A percentile compares a stretch with the other conserved stretches of the same genome.
Conservation (phyloP, 2,113 vertebrate genomes). For the Eira barbara region DNA sequence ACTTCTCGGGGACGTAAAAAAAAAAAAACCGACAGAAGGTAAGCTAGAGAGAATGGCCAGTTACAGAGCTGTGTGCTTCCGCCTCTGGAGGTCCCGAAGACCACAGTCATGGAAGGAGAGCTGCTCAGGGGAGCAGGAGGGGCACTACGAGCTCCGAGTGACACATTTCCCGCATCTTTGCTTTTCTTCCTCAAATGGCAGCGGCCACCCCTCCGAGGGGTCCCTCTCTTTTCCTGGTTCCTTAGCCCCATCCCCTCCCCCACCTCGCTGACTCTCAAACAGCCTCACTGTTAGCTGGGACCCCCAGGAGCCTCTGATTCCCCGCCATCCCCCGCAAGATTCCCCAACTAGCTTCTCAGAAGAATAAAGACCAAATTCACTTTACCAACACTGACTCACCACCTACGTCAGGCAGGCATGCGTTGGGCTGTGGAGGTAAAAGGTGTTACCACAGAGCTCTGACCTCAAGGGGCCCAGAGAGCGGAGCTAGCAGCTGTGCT, state of each 20-base stretch:
- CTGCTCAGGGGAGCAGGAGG: rapidly evolving
- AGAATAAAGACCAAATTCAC: neutral
- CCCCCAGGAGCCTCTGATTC: neutral
- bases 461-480: neutral
- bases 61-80: neutral
- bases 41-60: neutral
- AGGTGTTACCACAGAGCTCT: neutral
- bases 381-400: neutral
- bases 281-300: neutral
- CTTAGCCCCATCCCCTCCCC: neutral
- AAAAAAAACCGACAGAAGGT: neutral
- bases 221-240: too few relatives aligned
- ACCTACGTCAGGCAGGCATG: neutral
- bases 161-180: neutral
- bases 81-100: neutral
- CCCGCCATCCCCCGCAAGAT: too few relatives aligned
- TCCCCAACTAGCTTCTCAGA: neutral
- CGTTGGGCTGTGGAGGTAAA: neutral
- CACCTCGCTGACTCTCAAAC: neutral
- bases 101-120: neutral
- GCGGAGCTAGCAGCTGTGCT: neutral
- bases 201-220: rapidly evolving
- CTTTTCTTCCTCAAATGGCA: neutral
- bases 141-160: rapidly evolving
- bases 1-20: neutral